These are phyloP conservation scores for Thereuonema tuberculata DNA, from an alignment of 1,140 invertebrate genomes.

Conservation along the genomic window DNA sequence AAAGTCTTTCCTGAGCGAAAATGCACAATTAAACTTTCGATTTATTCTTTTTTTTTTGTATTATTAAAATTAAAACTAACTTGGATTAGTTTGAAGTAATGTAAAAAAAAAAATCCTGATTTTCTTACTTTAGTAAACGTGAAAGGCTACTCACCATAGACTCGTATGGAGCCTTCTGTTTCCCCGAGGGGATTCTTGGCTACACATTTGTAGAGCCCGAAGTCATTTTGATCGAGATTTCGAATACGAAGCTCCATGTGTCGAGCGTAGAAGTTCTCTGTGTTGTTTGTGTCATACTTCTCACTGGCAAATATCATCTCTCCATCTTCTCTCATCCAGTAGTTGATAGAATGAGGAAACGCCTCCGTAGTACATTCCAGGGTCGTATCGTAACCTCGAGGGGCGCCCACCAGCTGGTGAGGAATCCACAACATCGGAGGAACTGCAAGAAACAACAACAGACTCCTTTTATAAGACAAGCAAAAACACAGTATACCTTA, in stretches of 20 bases:
- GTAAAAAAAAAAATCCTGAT: too few relatives aligned
- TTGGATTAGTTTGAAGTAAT: too few relatives aligned
- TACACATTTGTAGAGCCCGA: slow-evolving; percentile 79
- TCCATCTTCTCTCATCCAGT: slow-evolving; percentile 74
- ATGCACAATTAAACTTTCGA: too few relatives aligned
- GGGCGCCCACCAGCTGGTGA: slow-evolving; percentile 72
- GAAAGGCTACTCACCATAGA: slow-evolving; percentile 67
- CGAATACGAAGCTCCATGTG: slow-evolving; percentile 23
- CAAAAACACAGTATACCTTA: not conserved
- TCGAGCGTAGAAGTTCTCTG: slow-evolving; percentile 12
- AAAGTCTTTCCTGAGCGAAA: too few relatives aligned
- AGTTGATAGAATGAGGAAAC: slow-evolving; percentile 77
- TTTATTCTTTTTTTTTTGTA: too few relatives aligned
- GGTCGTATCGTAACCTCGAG: slow-evolving; percentile 60
- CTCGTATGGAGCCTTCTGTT: slow-evolving; percentile 74
- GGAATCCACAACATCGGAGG: slow-evolving; percentile 80
- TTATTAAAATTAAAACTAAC: too few relatives aligned
- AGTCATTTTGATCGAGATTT: slow-evolving; percentile 43
- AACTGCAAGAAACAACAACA: slow-evolving; percentile 41
- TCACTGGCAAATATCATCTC: slow-evolving; percentile 72
- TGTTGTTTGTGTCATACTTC: slow-evolving; percentile 55
- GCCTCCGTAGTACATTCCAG: slow-evolving; percentile 80
- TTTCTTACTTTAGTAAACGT: too few relatives aligned
- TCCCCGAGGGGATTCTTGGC: slow-evolving; percentile 84
- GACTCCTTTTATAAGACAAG: not conserved